A percentile compares a stretch with the other conserved stretches of the same genome.
Evolutionary conservation across 2,113 vertebrate genomes (phyloP).

Genomic region (Saimiri boliviensis): DNA sequence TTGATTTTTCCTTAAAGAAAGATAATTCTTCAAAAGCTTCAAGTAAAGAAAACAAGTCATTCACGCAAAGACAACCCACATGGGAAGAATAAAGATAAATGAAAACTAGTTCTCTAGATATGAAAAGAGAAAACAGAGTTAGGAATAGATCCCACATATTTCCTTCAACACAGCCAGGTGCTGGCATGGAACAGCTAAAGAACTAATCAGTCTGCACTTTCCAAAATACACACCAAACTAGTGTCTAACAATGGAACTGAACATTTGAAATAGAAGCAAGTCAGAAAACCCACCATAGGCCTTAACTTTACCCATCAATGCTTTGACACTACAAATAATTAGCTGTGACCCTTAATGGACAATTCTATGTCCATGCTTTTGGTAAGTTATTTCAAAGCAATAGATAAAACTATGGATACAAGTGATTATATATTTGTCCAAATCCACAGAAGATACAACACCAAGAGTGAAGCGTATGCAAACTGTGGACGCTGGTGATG

Average conservation of each 20-base stretch:
- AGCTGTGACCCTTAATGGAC: not conserved
- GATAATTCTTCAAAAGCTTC: constrained; percentile 41
- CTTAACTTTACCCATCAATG: not conserved
- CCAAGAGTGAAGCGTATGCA: not conserved
- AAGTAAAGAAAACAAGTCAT: not conserved
- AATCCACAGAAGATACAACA: too few relatives aligned
- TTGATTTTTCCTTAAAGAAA: constrained; percentile 36
- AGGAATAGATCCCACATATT: not conserved
- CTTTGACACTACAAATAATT: too few relatives aligned
- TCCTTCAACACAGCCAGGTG: not conserved
- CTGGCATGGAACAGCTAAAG: too few relatives aligned
- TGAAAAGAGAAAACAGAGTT: not conserved
- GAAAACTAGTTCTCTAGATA: not conserved
- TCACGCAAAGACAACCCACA: not conserved
- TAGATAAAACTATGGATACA: accelerated
- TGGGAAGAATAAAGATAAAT: not conserved
- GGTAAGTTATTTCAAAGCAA: not conserved
- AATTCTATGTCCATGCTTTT: too few relatives aligned
- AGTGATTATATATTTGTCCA: accelerated
- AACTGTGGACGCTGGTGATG: accelerated
- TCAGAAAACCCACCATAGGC: not conserved
- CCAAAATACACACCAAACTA: accelerated
- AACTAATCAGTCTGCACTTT: accelerated
- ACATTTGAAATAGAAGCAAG: accelerated
- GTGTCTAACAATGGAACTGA: not conserved